Base-by-base conservation (phyloP, 2,888 invertebrate genomes). In the Mythimna vitellina region DNA sequence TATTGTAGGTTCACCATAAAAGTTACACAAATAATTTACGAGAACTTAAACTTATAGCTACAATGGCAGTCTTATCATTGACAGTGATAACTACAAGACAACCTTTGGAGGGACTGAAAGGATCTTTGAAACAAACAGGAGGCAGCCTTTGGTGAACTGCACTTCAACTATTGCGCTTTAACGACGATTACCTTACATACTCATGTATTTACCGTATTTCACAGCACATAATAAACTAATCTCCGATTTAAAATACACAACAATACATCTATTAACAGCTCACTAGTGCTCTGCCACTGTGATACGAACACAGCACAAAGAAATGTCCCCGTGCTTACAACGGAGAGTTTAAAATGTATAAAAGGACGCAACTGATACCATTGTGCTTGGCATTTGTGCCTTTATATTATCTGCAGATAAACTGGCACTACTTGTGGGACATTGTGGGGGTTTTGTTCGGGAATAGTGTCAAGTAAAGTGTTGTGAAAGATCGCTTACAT, bases 281-380 rank as follows among this genome's bases (percentile, higher is more conserved):
- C 46, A 7, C 35, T 1, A 49, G 14, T 49, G n/a, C 3, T 46
- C 25, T 46, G 38, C 63, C 63, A 66, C 53, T 74, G 46, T 63
- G 25, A 53, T 8, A 38, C 9, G 17, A 53, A 54, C 75, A 61
- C 53, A 46, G 38, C 49, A 60, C 63, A 73, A 63, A 73, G 74
- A 66, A 10, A 38, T 60, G 64, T 61, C 3, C 53, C 38, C 38
- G 32, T 29, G n/a, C 42, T 29, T 17, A 78, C 80, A 80, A 65
- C 64, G 17, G 64, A 32, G 46, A 35, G 61, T 64, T 76, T 78
- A 70, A 78, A 78, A 69, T 51, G 65, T 62, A 62, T 73, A 67
- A 68, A 60, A 67, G 51, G 56, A 38, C 35, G 42, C 12, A 17
- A 61, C 51, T 70, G 60, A 76, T 70, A 64, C 63, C 29, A 76